phyloP scores from a whole-genome alignment of 37 sponge, comb jelly and placozoan species.

The Tethya wilhelma region DNA sequence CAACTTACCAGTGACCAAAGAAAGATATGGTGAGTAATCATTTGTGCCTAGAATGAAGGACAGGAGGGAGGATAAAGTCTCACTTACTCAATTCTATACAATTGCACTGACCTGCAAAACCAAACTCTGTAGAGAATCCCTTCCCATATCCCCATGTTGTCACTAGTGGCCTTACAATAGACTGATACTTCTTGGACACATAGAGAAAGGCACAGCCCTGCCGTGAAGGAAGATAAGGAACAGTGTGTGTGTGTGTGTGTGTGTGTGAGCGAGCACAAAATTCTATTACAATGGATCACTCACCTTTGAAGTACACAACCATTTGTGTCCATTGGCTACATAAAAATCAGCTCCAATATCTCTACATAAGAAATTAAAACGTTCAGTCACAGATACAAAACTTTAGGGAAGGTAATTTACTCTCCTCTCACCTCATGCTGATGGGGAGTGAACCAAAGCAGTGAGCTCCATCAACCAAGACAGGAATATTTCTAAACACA shows the following conservation, averaged over 20 bases:
- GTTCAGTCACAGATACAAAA: neutral
- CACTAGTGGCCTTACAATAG: slow-evolving; percentile 63
- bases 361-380: slow-evolving; percentile 19
- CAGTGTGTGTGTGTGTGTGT: too few relatives aligned
- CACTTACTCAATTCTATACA: too few relatives aligned
- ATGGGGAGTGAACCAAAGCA: slow-evolving; percentile 76
- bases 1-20: too few relatives aligned
- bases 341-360: slow-evolving; percentile 86
- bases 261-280: too few relatives aligned
- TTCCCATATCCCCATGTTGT: slow-evolving; percentile 76
- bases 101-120: slow-evolving; percentile 83
- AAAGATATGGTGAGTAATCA: too few relatives aligned
- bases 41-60: too few relatives aligned
- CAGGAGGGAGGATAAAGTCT: too few relatives aligned
- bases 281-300: too few relatives aligned
- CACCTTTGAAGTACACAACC: slow-evolving; percentile 87
- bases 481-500: slow-evolving; percentile 69
- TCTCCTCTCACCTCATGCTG: slow-evolving; percentile 79
- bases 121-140: slow-evolving; percentile 80
- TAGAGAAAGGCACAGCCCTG: slow-evolving; percentile 87
- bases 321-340: slow-evolving; percentile 84
- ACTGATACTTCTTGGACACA: slow-evolving; percentile 56
- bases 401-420: too few relatives aligned
- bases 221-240: too few relatives aligned
- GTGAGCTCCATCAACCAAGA: slow-evolving; percentile 95